A percentile compares a stretch with the other conserved stretches of the same genome.
These are phyloP conservation scores for Botia kubotai DNA, from an alignment of 2,797 vertebrate genomes.

Conservation along the genomic window DNA sequence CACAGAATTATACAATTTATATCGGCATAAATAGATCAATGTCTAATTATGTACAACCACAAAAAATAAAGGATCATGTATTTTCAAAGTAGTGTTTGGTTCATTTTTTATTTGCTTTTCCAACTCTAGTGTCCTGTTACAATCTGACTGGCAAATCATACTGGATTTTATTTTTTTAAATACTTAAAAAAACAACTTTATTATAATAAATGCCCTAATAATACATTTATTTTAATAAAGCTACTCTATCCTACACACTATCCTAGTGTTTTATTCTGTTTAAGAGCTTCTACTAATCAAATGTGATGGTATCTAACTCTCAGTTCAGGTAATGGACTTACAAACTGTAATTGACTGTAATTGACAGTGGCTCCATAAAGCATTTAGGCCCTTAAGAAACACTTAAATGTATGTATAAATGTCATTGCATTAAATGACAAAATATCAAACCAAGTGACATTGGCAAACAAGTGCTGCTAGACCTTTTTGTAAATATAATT, in stretches of 20 bases:
- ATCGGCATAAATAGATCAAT: constrained; percentile 75
- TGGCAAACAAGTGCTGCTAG: background rate
- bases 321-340: background rate
- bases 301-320: too few species aligned
- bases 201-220: too few species aligned
- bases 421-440: background rate
- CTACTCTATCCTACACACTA: too few species aligned
- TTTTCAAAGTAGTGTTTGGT: constrained; percentile 73
- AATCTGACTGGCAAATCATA: too few species aligned
- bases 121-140: too few species aligned
- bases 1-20: constrained; percentile 79
- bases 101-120: constrained; percentile 1
- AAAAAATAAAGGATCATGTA: constrained; percentile 77
- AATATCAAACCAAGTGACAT: background rate
- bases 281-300: too few species aligned
- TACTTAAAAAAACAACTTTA: too few species aligned
- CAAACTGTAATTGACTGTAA: background rate
- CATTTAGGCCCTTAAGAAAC: background rate
- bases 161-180: too few species aligned
- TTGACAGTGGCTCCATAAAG: background rate
- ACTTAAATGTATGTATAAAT: background rate
- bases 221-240: too few species aligned
- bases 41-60: constrained; percentile 81
- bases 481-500: too few species aligned
- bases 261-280: too few species aligned